A percentile compares a stretch with the other conserved stretches of the same genome.
These are phyloP conservation scores for Vanacampus margaritifer DNA, from an alignment of 2,113 vertebrate species.

Conservation along the genomic window DNA sequence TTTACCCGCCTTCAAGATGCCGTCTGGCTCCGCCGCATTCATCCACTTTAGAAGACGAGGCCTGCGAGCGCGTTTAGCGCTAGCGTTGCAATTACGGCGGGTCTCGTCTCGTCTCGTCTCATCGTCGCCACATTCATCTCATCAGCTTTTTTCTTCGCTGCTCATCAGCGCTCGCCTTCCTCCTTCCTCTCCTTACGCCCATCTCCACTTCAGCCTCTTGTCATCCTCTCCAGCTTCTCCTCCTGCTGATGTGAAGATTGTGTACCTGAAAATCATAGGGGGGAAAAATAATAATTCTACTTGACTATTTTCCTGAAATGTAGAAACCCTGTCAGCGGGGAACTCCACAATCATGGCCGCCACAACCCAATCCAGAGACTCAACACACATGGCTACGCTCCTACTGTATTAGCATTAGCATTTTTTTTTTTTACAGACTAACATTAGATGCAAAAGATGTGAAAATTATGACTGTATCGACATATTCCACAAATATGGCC, in stretches of 20 bases:
- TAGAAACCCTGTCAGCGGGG: too few species aligned
- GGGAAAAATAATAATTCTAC: not conserved
- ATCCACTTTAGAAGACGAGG: conserved; percentile 1
- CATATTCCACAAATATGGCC: too few species aligned
- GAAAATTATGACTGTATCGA: too few species aligned
- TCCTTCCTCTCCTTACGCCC: not conserved
- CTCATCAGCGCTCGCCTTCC: not conserved
- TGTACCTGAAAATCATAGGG: not conserved
- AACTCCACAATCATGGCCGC: not conserved
- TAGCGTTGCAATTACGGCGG: not conserved
- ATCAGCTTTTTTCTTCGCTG: not conserved
- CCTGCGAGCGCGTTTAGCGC: not conserved
- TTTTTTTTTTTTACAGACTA: too few species aligned
- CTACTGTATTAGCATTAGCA: too few species aligned
- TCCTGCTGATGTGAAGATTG: not conserved
- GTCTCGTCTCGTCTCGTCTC: too few species aligned
- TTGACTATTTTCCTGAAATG: too few species aligned
- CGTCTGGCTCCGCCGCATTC: not conserved
- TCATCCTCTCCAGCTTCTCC: not conserved
- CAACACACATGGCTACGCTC: not conserved
- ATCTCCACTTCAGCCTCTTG: not conserved
- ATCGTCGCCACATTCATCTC: not conserved
- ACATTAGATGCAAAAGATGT: too few species aligned
- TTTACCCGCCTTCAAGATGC: not conserved
- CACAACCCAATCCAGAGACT: not conserved